Conservation (phyloP, 2,113 vertebrate species). For the Aegithalos caudatus region DNA sequence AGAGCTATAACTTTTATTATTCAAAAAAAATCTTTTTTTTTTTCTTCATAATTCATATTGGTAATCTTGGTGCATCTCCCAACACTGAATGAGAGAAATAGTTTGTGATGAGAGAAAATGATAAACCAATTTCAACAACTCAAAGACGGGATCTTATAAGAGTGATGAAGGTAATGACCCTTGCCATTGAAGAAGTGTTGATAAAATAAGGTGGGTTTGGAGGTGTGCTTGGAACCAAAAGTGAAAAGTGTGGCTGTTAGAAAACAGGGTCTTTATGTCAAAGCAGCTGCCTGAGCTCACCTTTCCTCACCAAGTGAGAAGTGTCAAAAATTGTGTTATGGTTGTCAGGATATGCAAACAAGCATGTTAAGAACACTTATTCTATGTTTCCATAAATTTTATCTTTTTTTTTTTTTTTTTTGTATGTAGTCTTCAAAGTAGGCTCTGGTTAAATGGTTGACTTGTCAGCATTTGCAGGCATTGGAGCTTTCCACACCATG, state of each 20-base stretch:
- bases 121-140: neutral
- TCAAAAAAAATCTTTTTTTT: too few species aligned
- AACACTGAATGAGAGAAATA: neutral
- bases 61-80: neutral
- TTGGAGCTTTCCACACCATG: neutral
- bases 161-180: neutral
- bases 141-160: neutral
- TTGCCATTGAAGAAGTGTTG: neutral
- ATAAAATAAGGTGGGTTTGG: neutral
- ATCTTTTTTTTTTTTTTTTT: fast-evolving
- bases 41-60: neutral
- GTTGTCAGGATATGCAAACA: neutral
- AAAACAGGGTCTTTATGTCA: neutral
- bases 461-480: neutral
- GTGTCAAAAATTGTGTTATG: neutral
- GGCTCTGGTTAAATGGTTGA: neutral
- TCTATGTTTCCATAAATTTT: neutral
- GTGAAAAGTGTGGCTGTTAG: neutral
- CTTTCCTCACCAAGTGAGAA: neutral
- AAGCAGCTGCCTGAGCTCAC: neutral
- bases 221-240: neutral
- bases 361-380: neutral
- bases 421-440: neutral
- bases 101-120: fast-evolving
- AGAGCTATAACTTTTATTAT: neutral